Percentiles rank a stretch among this genome's conserved stretches.
Evolutionary conservation across 2,797 vertebrate species (phyloP).

Genomic region (Alosa sapidissima): DNA sequence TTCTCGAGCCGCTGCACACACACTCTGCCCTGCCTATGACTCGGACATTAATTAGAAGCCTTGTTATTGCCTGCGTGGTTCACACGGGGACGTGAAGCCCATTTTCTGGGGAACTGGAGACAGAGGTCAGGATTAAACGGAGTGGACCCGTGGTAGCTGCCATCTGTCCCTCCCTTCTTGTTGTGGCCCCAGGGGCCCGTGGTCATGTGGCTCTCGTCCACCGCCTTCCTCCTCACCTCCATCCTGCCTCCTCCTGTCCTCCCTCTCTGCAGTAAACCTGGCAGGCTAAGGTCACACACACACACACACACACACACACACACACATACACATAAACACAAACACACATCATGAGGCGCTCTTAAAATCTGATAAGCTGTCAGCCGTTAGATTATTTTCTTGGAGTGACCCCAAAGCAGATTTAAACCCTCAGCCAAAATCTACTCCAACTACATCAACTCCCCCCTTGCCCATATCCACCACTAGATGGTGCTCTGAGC

Average conservation of each 20-base stretch:
- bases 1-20: not conserved
- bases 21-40: not conserved
- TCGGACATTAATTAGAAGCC: not conserved
- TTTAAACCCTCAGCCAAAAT: slow-evolving; percentile 28
- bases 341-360: not conserved
- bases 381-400: slow-evolving; percentile 48
- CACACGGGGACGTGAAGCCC: not conserved
- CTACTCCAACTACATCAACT: slow-evolving; percentile 1
- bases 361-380: slow-evolving; percentile 38
- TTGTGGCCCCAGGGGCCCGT: not conserved
- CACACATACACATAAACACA: no score
- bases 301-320: not conserved
- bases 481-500: slow-evolving; percentile 1
- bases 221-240: not conserved
- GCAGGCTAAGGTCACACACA: not conserved
- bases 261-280: not conserved
- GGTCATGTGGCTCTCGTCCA: not conserved
- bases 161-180: not conserved
- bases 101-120: not conserved
- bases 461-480: not conserved
- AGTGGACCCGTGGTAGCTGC: not conserved
- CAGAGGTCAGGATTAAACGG: slow-evolving; percentile 7
- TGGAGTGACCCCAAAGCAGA: slow-evolving; percentile 27
- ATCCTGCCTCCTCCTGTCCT: not conserved
- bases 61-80: not conserved